These are phyloP conservation scores for Xenopus borealis DNA, from an alignment of 2,113 vertebrate species.

Conservation along the genomic window DNA sequence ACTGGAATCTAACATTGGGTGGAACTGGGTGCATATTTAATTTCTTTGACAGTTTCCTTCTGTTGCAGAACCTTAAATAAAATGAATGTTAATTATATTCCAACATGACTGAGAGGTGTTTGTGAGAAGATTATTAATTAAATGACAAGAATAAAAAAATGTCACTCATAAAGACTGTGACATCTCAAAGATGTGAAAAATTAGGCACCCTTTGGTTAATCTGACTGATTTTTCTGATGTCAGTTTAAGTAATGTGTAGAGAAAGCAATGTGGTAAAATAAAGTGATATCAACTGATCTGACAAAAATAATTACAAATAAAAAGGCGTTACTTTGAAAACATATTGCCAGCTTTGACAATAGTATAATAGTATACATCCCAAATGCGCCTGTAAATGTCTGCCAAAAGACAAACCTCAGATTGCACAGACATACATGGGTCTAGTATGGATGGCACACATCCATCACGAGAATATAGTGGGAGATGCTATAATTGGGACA, in stretches of 20 bases:
- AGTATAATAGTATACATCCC: too few relatives aligned
- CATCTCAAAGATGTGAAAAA: background rate
- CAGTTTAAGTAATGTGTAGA: background rate
- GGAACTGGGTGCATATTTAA: background rate
- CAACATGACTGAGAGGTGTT: background rate
- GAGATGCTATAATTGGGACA: slow-evolving; percentile 37
- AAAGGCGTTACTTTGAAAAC: background rate
- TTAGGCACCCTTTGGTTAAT: background rate
- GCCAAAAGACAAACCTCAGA: background rate
- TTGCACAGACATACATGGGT: background rate
- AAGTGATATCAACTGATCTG: background rate
- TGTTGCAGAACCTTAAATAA: background rate
- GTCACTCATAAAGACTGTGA: background rate
- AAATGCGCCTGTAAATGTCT: slow-evolving; percentile 8
- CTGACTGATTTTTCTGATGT: background rate
- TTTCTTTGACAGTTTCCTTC: background rate
- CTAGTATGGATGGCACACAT: slow-evolving; percentile 17
- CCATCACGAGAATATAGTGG: slow-evolving; percentile 24
- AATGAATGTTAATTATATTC: background rate
- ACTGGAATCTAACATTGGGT: background rate
- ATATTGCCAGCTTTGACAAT: slow-evolving; percentile 2
- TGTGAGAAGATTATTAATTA: background rate
- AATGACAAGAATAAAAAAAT: background rate
- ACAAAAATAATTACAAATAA: background rate
- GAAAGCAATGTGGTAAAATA: background rate